Percentiles rank a stretch among this genome's conserved stretches.
Evolutionary conservation across 2,113 vertebrate species (phyloP).

Genomic region (cat (Felis catus)): F.catus_Fca126_mat1.0 CM031427.1:32896001-32896500

Average conservation of each 20-base stretch:
- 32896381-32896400: background rate
- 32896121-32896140: background rate
- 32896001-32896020: background rate
- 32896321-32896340: background rate
- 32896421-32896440: background rate
- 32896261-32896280: background rate
- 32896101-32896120: background rate
- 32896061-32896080: background rate
- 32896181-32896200: background rate
- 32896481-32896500: no score
- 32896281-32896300: background rate
- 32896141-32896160: background rate
- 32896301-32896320: background rate
- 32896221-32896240: background rate
- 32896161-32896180: background rate
- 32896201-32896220: no score
- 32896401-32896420: background rate
- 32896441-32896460: background rate
- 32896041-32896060: background rate
- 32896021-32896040: background rate
- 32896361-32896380: background rate
- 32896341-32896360: background rate
- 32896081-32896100: background rate
- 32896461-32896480: background rate
- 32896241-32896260: background rate